Evolutionary conservation across 2,113 vertebrate species (phyloP), one percentile per base, ranked within the genome.

Genomic region (Lampris incognitus): DNA sequence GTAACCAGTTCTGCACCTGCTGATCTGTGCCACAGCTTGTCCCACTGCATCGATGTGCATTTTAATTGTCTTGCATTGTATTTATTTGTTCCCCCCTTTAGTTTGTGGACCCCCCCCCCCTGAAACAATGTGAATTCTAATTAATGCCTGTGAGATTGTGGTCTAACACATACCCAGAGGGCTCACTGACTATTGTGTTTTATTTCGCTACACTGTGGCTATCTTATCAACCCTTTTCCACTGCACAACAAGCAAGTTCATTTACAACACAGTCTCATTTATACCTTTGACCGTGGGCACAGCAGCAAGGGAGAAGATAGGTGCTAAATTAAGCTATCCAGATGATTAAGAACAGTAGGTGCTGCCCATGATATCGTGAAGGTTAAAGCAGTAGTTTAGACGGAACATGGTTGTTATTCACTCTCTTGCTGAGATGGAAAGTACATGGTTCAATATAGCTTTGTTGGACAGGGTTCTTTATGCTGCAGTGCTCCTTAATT

Each of bases 311-410:
- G 71, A 84, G 72, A 40, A 74, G 69, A 67, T 76, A 60, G 36
- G 52, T 48, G 55, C 50, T 70, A 76, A 85, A 82, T 49, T 66
- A 71, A 49, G 59, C 65, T 9, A 79, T 77, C 62, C 81, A 75
- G 85, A 84, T 85, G 74, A 89, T 89, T 84, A 82, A 88, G 39
- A 54, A 80, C 73, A 79, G 60, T 46, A 74, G 38, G 56, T 82
- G 70, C 24, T 63, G 57, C 60, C 61, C 62, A 60, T 67, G 57
- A 71, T 65, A 40, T 61, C 76, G 74, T 82, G 75, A 84, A 87
- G 71, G 81, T 85, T 83, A 78, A 72, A 77, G 49, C 52, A 67
- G 69, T 74, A 72, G 74, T 89, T 89, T 71, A 57, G 62, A 66
- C 42, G 46, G 58, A 79, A 49, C 70, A 86, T 75, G 60, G 80